Evolutionary conservation across 2,113 vertebrate species (phyloP).

Genomic region (Ciconia boyciana): DNA sequence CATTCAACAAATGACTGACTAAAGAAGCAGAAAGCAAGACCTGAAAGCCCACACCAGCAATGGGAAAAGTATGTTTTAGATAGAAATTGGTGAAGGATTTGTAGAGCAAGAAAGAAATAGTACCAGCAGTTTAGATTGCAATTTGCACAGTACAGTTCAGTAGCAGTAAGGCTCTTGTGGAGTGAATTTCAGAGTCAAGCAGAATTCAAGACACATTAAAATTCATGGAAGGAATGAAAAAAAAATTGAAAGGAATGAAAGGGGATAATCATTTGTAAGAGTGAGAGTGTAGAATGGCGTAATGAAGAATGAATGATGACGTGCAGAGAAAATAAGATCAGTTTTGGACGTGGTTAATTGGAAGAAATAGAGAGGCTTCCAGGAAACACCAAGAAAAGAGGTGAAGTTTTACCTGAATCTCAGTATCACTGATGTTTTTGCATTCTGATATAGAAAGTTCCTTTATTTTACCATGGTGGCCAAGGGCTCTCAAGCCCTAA

Average conservation of each 20-base stretch:
- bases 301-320: background rate
- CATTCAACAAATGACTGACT: background rate
- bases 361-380: background rate
- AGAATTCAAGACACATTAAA: background rate
- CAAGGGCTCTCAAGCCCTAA: constrained; percentile 74
- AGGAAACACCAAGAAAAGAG: background rate
- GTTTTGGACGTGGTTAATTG: background rate
- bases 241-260: background rate
- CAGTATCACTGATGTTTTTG: constrained; percentile 71
- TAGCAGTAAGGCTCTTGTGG: background rate
- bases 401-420: constrained; percentile 76
- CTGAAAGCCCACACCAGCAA: background rate
- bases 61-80: background rate
- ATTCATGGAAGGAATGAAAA: background rate
- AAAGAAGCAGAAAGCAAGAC: background rate
- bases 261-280: background rate
- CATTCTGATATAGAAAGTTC: constrained; percentile 76
- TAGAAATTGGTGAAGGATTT: background rate
- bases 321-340: background rate
- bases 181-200: background rate
- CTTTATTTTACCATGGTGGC: constrained; percentile 60
- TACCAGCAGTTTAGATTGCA: background rate
- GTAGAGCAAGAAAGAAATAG: background rate
- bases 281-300: background rate
- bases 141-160: background rate